Base-by-base conservation (phyloP, 2,888 invertebrate genomes). In the Disparrhopalites patrizii region DNA sequence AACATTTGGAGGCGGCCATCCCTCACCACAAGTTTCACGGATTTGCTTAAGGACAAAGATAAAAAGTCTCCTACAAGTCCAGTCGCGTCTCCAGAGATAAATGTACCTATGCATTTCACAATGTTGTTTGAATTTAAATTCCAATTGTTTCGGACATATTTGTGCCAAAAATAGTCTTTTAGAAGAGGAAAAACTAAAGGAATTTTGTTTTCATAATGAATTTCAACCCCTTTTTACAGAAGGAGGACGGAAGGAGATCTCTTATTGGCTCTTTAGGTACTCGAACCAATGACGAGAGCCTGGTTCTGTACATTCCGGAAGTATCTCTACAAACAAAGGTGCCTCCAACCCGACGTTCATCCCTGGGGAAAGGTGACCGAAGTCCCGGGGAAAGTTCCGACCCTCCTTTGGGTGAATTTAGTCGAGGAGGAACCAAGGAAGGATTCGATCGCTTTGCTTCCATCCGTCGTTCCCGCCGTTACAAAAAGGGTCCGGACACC, bases 391-490 rank as follows among this genome's bases (percentile, higher is more conserved):
- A 30, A n/a, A 60, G 43, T 13, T 47, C 60, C n/a, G 52, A 61
- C 40, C 66, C 61, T 27, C 18, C 8, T 15, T 8, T 1, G 15
- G n/a, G 25, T 38, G 57, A 65, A 27, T 43, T n/a, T 23, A 33
- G 18, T 7, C 60, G 52, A 36, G 57, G 64, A 4, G 70, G 73
- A 13, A 71, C 72, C 3, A 78, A 77, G 56, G 90, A 90, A 1
- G 88, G 90, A 75, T 93, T 93, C 72, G 91, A 93, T 77, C 83
- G 93, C 73, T 90, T 89, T 77, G 90, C 92, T 0, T 86, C 89
- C 3, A 85, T 90, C 0, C 83, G 93, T 73, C 82, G 91, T 73
- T 93, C 93, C 0, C 83, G 92, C 67, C 82, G 93, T 47, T 91
- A 91, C 76, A 90, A 90, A 66, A 82, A 82, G 69, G 78, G 76